Evolutionary conservation across 2,888 invertebrate species (phyloP), one percentile per base, ranked within the genome.

Genomic region (Zaprionus bogoriensis): DNA sequence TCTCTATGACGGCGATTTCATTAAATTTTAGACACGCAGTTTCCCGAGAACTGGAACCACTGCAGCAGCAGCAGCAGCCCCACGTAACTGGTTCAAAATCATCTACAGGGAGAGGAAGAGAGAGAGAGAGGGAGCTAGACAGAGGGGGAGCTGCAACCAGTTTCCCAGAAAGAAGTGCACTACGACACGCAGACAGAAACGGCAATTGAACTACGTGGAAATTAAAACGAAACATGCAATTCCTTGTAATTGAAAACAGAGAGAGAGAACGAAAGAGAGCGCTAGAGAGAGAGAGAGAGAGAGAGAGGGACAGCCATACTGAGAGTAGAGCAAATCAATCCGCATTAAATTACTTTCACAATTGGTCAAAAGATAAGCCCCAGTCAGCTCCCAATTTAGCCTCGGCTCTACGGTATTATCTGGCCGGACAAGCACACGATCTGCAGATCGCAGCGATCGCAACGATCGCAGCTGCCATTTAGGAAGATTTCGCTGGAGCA

Each of bases 201-300:
- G 27, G 54, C 65, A 80, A 73, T 65, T 76, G 73, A 76, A 68
- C 58, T 64, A 65, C 68, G 61, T 59, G 62, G 74, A 85, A 85
- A 83, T 83, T 83, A 85, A 85, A 82, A 83, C 68, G 87, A 75
- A 84, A 84, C 83, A 84, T 85, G 87, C 86, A 79, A 84, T 87
- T 83, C 82, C 36, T 74, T 54, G 75, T 85, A 84, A 84, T 84
- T 87, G 83, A 87, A 85, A 86, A 64, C n/a, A n/a, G n/a, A 57
- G 42, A 47, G 60, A 50, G 20, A 30, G 32, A 9, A 53, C 27
- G 4, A 28, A 44, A 42, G 28, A 32, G 41, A 46, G 25, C 12
- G 3, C 38, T 9, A 20, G 6, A 7, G 1, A 17, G 4, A 4
- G 14, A 41, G 7, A 41, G 36, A 10, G 36, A 4, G 6, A 12